Percentiles rank a stretch among this genome's conserved stretches.
phyloP scores from a whole-genome alignment of 2,888 invertebrate genomes.

The Podotricha telesiphe region DNA sequence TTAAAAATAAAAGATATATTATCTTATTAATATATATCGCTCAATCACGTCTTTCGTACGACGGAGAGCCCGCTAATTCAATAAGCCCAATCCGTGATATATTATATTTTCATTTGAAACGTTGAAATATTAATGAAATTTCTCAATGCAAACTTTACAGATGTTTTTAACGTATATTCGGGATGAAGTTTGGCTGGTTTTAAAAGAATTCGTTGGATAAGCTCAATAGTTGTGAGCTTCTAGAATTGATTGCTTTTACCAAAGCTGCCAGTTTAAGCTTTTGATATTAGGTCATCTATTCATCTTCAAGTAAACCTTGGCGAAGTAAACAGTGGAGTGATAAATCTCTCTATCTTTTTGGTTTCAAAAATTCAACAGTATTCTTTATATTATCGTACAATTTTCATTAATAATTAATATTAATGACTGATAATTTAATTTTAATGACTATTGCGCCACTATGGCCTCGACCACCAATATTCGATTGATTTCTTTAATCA shows the following conservation, averaged over 20 bases:
- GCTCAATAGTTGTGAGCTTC: conserved; percentile 16
- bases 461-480: too few relatives aligned
- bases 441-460: too few relatives aligned
- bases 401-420: too few relatives aligned
- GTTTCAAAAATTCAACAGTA: not conserved
- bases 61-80: conserved; percentile 1
- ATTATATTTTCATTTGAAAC: conserved; percentile 49
- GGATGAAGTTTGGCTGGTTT: conserved; percentile 5
- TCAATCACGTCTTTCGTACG: not conserved
- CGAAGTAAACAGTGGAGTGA: conserved; percentile 3
- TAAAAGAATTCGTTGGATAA: conserved; percentile 10
- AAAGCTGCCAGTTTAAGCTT: conserved; percentile 18
- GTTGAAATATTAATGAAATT: conserved; percentile 49
- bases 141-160: conserved; percentile 46
- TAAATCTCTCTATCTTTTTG: not conserved
- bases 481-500: too few relatives aligned
- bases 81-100: conserved; percentile 44
- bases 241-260: conserved; percentile 6
- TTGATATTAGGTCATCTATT: conserved; percentile 6
- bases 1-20: too few relatives aligned
- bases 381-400: not conserved
- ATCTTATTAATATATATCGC: not conserved
- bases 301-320: conserved; percentile 10
- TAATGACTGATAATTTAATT: too few relatives aligned
- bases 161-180: conserved; percentile 18